These are phyloP conservation scores for Carterocephalus palaemon DNA, from an alignment of 2,888 invertebrate species.

Conservation along the genomic window DNA sequence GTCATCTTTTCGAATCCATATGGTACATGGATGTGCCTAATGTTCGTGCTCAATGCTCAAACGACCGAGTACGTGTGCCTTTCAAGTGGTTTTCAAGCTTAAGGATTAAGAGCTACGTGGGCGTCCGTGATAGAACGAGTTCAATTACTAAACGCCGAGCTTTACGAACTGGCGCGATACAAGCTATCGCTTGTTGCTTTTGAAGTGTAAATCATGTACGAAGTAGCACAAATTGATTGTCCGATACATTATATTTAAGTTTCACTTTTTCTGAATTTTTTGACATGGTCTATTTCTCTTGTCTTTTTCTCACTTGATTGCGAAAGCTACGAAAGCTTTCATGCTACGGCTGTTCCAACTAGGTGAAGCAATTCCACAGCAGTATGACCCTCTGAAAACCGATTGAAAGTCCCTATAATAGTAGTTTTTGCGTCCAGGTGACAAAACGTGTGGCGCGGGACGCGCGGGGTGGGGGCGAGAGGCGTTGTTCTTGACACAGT, in stretches of 20 bases:
- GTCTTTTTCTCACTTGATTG: too few relatives aligned
- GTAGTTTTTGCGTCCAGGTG: constrained; percentile 37
- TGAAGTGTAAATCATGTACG: too few relatives aligned
- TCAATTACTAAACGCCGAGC: constrained; percentile 14
- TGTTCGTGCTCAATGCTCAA: constrained; percentile 12
- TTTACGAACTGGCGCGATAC: constrained; percentile 1
- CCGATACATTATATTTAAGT: too few relatives aligned
- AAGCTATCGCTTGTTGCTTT: too few relatives aligned
- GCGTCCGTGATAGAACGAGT: constrained; percentile 3
- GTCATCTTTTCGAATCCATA: constrained; percentile 41
- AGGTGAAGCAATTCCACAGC: neutral
- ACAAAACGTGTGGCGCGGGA: constrained; percentile 36
- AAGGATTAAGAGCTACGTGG: constrained; percentile 7
- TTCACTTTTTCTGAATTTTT: too few relatives aligned
- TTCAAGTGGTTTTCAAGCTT: constrained; percentile 7
- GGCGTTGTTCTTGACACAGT: constrained; percentile 79
- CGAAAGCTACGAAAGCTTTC: too few relatives aligned
- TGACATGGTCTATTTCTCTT: too few relatives aligned
- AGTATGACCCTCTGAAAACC: neutral
- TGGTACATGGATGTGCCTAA: constrained; percentile 21
- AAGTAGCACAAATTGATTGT: too few relatives aligned
- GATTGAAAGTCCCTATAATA: constrained; percentile 3
- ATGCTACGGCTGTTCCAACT: neutral
- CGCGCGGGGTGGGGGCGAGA: constrained; percentile 58
- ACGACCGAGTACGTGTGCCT: constrained; percentile 20